Evolutionary conservation across 1,140 invertebrate genomes (phyloP), one percentile per base, ranked within the genome.

Genomic region (Cyclargus thomasi): DNA sequence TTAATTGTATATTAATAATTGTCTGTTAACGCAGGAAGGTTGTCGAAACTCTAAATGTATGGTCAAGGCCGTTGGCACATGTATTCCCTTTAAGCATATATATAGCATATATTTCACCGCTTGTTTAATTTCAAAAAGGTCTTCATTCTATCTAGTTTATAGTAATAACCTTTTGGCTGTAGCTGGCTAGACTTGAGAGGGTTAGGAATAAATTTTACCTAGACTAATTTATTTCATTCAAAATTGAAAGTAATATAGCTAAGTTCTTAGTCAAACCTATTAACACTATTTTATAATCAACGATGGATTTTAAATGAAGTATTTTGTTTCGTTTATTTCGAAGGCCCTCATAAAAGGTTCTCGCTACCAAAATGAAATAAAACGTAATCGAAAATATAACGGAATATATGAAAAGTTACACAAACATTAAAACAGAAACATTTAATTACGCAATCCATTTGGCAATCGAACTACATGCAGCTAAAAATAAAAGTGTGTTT

Each of bases 401-500:
- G 23, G 36, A 29, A 64, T 64, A 20, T 53, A 65, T 22, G 16
- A 53, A 65, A 47, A 17, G 47, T 53, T 53, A 53, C 20, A 6
- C 21, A 23, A 65, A 65, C 22, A 65, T 66, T 59, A 66, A 66
- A 62, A 66, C 17, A 66, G 22, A 55, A 59, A 36, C 55, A 35
- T 66, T 68, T 68, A 63, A 78, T 79, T 74, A 79, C 78, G 74
- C 75, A 80, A 78, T 78, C 75, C 73, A 79, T 79, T 81, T 81
- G 69, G 74, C 70, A 69, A 77, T 76, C 59, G 67, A 68, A 67
- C 68, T 59, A 66, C 65, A 36, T 57, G 29, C 65, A 59, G 65
- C 65, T 66, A 69, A 73, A 79, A 82, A 80, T 74, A 79, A 71
- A 79, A 68, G 62, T 66, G 73, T 80, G 79, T 84, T 80, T 86